A percentile compares a stretch with the other conserved stretches of the same genome.
These are phyloP conservation scores for Melanogrammus aeglefinus DNA, from an alignment of 2,797 vertebrate species.

Conservation along the genomic window DNA sequence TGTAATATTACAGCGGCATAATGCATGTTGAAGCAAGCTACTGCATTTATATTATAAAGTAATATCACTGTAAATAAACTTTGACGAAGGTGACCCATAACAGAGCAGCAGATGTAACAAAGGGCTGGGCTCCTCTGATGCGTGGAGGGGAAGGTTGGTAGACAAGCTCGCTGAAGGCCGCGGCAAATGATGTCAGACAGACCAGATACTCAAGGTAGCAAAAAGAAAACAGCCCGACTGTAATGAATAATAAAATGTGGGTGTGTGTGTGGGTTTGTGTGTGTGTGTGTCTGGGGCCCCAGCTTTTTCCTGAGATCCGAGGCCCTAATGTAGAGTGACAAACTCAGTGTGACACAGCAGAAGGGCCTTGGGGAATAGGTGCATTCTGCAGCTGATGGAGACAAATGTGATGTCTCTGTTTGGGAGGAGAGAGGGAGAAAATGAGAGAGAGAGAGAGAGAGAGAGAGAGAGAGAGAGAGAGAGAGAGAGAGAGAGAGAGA, in stretches of 20 bases:
- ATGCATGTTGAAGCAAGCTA: too few species aligned
- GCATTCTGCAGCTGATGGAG: constrained; percentile 51
- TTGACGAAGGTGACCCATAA: too few species aligned
- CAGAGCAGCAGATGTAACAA: neutral
- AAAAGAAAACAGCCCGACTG: constrained; percentile 37
- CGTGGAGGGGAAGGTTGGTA: neutral
- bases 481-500: neutral
- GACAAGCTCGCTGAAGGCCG: neutral
- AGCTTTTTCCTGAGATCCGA: constrained; percentile 48
- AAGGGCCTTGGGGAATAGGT: constrained; percentile 53
- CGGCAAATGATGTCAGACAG: constrained; percentile 2
- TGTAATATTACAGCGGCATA: too few species aligned
- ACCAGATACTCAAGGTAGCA: constrained; percentile 26
- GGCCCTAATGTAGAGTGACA: constrained; percentile 62
- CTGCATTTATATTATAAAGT: too few species aligned
- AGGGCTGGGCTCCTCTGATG: neutral
- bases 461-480: constrained; percentile 21
- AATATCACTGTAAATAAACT: too few species aligned
- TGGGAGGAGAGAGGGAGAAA: constrained; percentile 20
- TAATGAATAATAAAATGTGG: constrained; percentile 55
- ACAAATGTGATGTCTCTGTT: constrained; percentile 56
- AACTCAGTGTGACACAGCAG: constrained; percentile 55
- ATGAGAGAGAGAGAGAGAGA: constrained; percentile 34
- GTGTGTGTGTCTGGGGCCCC: constrained; percentile 10
- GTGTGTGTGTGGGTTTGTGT: constrained; percentile 1